Evolutionary conservation across 2,888 invertebrate species (phyloP), one percentile per base, ranked within the genome.

Genomic region (Dermolepida albohirtum): DNA sequence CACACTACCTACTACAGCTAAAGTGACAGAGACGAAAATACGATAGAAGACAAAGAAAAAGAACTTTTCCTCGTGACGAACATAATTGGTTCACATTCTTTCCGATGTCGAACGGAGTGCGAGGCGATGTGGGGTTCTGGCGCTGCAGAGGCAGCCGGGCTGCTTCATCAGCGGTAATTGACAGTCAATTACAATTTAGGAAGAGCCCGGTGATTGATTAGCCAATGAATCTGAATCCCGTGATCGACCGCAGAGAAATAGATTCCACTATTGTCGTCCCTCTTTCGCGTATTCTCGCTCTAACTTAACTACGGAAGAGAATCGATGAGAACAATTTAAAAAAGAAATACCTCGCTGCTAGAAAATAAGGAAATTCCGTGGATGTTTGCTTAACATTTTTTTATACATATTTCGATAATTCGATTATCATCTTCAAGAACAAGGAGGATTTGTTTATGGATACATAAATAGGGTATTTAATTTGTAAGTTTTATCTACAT

Each of bases 121-220:
- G 68, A 63, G 65, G 67, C 67, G 70, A 67, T 66, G 22, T 17
- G 68, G 65, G 72, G 59, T 29, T 57, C 44, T 47, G 10, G 44
- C 44, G 34, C 34, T 8, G 8, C 6, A 10, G 34, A 68, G 57
- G 72, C 63, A 70, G 73, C 66, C 68, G 66, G 71, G 73, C 67
- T 69, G 74, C 73, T 75, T 76, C 72, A 73, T 74, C 74, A 74
- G 70, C 71, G 64, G 74, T 76, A 76, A 77, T 76, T 77, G 77
- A 77, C 76, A 76, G 77, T 74, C 77, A 77, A 77, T 77, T 77
- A 76, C 74, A 75, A 76, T 75, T 77, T 76, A 75, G 75, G 75
- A 75, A 75, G 75, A 74, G 71, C 66, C 70, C 74, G 66, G 74
- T 76, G 76, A 76, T 77, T 76, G 76, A 77, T 77, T 74, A 72